Base-by-base conservation (phyloP, 2,797 vertebrate genomes). In the Iguana delicatissima region DNA sequence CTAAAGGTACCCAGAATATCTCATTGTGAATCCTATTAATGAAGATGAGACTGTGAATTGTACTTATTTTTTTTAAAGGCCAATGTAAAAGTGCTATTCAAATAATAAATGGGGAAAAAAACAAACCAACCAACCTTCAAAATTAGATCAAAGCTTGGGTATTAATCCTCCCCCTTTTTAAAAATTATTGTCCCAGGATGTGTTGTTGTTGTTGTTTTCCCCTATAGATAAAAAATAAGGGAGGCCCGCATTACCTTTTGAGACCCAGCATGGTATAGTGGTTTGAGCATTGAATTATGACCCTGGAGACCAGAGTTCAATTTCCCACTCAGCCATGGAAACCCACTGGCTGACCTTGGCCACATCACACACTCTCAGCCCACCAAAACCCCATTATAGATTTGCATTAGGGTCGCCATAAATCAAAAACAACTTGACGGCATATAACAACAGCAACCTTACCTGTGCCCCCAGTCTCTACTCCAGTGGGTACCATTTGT, bases 401-500 rank as follows among this genome's bases (percentile, higher is more conserved):
- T 46, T 46, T 46, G 2, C 42, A 46, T 46, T 46, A 46, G 42
- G 42, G 42, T 46, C 42, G 2, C 42, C 42, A 46, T 46, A 46
- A 46, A 46, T 46, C 42, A 46, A 46, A 46, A 46, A 3, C 42
- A 46, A 46, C 42, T 46, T 46, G 42, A 46, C 3, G 42, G 4
- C 42, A 46, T 46, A 46, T 46, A 46, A 46, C 42, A 46, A 46
- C 42, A 46, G 42, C 42, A 46, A 46, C 57, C 92, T 52, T 93
- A 95, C 95, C 95, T 38, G 86, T 86, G 4, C 76, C 69, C 69
- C 92, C 74, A 50, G 92, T 88, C 67, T 92, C 89, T 91, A 35
- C 84, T 74, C 84, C 94, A 0, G 38, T 87, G 18, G 95, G 94
- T 69, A 95, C 95, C 88, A 92, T 93, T 89, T 95, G 95, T 0